Conservation (phyloP, 2,797 vertebrate species). For the Manis crassicaudata region DNA sequence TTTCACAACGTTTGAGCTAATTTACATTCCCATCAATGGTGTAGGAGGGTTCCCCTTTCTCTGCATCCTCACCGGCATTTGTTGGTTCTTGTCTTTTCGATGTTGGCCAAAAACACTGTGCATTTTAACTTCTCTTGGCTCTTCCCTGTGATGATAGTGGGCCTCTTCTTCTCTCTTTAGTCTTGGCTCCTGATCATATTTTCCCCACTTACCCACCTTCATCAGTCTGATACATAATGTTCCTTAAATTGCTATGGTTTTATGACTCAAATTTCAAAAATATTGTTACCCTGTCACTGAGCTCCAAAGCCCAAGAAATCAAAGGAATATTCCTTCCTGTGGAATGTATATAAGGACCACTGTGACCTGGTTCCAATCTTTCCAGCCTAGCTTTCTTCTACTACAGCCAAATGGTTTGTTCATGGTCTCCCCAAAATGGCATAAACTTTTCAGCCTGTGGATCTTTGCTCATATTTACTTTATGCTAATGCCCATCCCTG, state of each 20-base stretch:
- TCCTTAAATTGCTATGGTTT: not conserved
- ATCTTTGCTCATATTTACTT: not conserved
- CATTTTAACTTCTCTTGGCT: too few species aligned
- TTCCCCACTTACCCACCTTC: not conserved
- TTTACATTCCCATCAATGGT: too few species aligned
- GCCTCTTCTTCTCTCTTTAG: not conserved
- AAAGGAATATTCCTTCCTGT: not conserved
- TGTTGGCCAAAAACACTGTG: too few species aligned
- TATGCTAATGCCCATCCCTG: not conserved
- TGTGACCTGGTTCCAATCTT: not conserved
- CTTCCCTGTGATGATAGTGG: too few species aligned
- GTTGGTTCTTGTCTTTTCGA: too few species aligned
- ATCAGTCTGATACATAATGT: not conserved
- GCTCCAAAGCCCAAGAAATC: not conserved
- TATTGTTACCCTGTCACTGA: not conserved
- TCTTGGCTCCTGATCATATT: not conserved
- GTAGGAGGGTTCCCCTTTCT: too few species aligned
- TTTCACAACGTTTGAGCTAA: too few species aligned
- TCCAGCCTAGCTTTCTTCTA: not conserved
- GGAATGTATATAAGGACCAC: not conserved
- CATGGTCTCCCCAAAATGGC: not conserved
- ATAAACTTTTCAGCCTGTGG: not conserved
- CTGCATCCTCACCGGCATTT: too few species aligned
- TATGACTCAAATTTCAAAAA: conserved; percentile 4
- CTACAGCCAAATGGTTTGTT: not conserved